These are phyloP conservation scores for Papilio gigon DNA, from an alignment of 2,888 invertebrate genomes.

Conservation along the genomic window DNA sequence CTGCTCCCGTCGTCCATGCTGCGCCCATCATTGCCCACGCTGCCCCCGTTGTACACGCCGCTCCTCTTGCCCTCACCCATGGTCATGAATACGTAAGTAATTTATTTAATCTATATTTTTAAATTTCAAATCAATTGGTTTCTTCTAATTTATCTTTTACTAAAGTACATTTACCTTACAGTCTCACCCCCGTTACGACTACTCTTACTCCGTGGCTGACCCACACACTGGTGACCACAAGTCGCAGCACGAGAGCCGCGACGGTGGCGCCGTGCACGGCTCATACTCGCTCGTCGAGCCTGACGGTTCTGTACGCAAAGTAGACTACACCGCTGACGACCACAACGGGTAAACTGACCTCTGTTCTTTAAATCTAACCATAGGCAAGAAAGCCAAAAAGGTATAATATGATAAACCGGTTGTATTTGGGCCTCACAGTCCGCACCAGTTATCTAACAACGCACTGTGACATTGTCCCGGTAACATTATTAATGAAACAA, in stretches of 20 bases:
- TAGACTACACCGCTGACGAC: conserved; percentile 84
- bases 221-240: conserved; percentile 85
- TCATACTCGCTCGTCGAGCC: conserved; percentile 85
- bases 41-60: conserved; percentile 58
- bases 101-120: conserved; percentile 1
- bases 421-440: no score
- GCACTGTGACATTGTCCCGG: no score
- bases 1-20: conserved; percentile 64
- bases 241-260: conserved; percentile 83
- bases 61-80: conserved; percentile 58
- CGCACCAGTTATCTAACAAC: no score
- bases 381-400: no score
- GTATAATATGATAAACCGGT: no score
- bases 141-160: neutral
- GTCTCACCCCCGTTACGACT: conserved; percentile 84
- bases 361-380: conserved; percentile 39
- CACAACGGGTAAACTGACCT: conserved; percentile 84
- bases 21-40: conserved; percentile 62
- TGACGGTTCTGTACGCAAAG: conserved; percentile 84
- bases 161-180: conserved; percentile 50
- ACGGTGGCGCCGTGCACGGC: conserved; percentile 85
- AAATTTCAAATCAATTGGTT: neutral
- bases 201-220: conserved; percentile 84
- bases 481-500: no score
- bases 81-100: conserved; percentile 69